Evolutionary conservation across 1,140 invertebrate genomes (phyloP).

Genomic region (Pogonus chalceus): DNA sequence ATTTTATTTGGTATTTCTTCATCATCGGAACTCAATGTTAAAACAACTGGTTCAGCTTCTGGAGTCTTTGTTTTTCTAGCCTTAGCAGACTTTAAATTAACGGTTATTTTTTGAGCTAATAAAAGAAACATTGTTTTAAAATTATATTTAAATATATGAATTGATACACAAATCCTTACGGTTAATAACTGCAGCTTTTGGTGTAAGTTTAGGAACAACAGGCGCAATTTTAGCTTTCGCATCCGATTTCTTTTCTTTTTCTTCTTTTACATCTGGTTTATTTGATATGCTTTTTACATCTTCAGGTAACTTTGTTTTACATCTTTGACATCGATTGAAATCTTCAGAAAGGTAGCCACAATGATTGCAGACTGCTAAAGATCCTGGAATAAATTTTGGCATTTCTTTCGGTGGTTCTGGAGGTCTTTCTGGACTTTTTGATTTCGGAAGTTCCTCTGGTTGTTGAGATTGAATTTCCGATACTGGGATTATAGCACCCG

Average conservation of each 20-base stretch:
- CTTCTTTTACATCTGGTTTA: conserved; percentile 13
- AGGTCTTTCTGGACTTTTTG: conserved; percentile 28
- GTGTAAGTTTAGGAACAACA: too few relatives aligned
- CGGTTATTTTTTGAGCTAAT: background rate
- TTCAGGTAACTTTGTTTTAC: conserved; percentile 41
- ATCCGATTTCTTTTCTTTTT: conserved; percentile 23
- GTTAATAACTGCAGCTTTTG: too few relatives aligned
- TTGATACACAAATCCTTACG: background rate
- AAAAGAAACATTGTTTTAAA: background rate
- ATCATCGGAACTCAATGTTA: conserved; percentile 54
- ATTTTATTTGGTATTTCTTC: conserved; percentile 34
- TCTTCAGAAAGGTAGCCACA: conserved; percentile 62
- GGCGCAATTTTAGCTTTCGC: too few relatives aligned
- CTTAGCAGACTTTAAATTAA: background rate
- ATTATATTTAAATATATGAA: background rate
- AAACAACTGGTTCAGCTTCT: conserved; percentile 50
- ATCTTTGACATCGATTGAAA: conserved; percentile 61
- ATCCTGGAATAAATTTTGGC: conserved; percentile 53
- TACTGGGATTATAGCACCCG: background rate
- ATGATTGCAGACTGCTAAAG: conserved; percentile 56
- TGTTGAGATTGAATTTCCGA: background rate
- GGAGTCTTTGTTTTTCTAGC: conserved; percentile 26
- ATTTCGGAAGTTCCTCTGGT: conserved; percentile 14
- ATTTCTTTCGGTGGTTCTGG: conserved; percentile 32
- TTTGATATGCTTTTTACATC: conserved; percentile 38